phyloP scores from a whole-genome alignment of 2,113 vertebrate species.

The Lagopus muta region DNA sequence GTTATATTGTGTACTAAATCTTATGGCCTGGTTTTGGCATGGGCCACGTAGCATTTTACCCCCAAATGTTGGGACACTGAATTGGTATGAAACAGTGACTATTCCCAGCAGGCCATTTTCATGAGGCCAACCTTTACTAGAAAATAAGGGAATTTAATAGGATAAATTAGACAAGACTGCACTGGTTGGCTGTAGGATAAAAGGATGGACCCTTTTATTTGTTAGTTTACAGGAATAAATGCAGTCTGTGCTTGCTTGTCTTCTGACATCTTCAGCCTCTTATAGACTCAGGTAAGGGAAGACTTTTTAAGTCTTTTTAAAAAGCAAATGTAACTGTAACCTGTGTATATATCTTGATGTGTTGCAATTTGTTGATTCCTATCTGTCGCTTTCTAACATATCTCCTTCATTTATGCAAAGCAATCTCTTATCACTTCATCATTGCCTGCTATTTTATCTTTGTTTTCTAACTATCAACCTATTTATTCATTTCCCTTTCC shows the following conservation, averaged over 20 bases:
- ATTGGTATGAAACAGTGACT: background rate
- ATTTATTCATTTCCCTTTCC: background rate
- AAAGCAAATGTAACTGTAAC: background rate
- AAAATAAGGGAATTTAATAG: background rate
- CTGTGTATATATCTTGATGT: background rate
- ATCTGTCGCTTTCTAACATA: background rate
- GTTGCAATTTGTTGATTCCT: background rate
- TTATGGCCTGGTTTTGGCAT: background rate
- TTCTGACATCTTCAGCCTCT: background rate
- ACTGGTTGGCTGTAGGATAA: background rate
- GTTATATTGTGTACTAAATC: background rate
- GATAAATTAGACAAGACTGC: background rate
- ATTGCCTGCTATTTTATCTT: background rate
- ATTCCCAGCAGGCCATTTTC: background rate
- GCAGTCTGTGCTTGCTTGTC: background rate
- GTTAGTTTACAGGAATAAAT: background rate
- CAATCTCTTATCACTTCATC: background rate
- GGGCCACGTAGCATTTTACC: background rate
- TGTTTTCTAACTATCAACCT: background rate
- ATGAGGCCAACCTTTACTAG: background rate
- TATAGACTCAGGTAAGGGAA: background rate
- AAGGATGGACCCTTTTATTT: background rate
- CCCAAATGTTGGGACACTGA: background rate
- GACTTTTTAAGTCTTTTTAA: background rate
- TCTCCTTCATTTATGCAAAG: background rate